These are phyloP conservation scores for Epinotia bilunana DNA, from an alignment of 2,888 invertebrate species.

Conservation along the genomic window DNA sequence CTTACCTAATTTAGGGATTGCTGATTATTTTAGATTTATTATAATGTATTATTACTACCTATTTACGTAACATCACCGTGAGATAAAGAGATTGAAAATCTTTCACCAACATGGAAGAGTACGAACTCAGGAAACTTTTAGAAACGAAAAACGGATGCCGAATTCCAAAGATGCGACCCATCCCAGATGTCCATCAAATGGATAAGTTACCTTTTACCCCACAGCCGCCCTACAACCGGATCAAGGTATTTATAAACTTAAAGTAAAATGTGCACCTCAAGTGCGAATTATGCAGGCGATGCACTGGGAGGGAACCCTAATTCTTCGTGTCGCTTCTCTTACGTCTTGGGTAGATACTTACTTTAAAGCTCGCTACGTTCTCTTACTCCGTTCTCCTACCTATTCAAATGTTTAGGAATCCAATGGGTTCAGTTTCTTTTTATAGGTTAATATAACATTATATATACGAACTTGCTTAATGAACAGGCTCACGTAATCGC, in stretches of 20 bases:
- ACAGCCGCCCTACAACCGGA: slow-evolving; percentile 73
- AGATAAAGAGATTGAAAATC: background rate
- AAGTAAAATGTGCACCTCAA: too few relatives aligned
- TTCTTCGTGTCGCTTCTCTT: too few relatives aligned
- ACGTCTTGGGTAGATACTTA: too few relatives aligned
- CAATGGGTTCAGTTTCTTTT: too few relatives aligned
- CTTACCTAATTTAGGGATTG: background rate
- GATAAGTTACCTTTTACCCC: slow-evolving; percentile 73
- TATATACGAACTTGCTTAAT: too few relatives aligned
- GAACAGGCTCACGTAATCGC: too few relatives aligned
- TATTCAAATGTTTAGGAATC: too few relatives aligned
- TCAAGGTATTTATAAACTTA: slow-evolving; percentile 63
- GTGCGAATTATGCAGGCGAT: too few relatives aligned
- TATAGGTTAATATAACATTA: too few relatives aligned
- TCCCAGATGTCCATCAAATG: slow-evolving; percentile 72
- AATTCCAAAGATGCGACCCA: slow-evolving; percentile 70
- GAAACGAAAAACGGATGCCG: slow-evolving; percentile 77
- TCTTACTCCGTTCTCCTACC: too few relatives aligned
- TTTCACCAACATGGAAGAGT: slow-evolving; percentile 68
- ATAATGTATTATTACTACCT: background rate
- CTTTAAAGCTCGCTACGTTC: too few relatives aligned
- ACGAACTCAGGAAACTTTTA: slow-evolving; percentile 73
- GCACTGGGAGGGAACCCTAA: too few relatives aligned
- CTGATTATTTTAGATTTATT: slow-evolving; percentile 1
- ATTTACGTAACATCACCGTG: background rate